Conservation (phyloP, 1,140 invertebrate species). For the Bactericera cockerelli region DNA sequence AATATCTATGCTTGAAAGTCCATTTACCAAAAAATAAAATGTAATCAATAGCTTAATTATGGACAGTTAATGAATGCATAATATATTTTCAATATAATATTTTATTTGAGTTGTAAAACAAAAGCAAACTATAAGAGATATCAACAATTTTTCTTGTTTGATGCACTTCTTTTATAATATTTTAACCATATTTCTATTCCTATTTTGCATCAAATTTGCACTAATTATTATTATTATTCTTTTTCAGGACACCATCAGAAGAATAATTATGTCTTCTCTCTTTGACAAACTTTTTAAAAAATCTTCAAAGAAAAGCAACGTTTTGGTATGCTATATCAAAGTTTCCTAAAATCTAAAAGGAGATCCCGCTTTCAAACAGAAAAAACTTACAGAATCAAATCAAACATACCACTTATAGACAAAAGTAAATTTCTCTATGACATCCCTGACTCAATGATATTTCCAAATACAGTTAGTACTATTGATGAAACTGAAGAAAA, state of each 20-base stretch:
- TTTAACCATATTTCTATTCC: too few species aligned
- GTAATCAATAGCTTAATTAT: too few species aligned
- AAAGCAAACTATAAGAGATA: too few species aligned
- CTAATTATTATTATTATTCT: not conserved
- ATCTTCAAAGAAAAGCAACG: not conserved
- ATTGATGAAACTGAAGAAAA: constrained; percentile 7
- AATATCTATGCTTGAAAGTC: too few species aligned
- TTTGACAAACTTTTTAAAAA: constrained; percentile 1
- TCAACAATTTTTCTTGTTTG: too few species aligned
- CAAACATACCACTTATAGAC: not conserved
- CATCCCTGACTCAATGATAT: constrained; percentile 1
- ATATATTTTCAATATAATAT: too few species aligned
- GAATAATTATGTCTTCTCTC: not conserved
- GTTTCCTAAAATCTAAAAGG: constrained; percentile 2
- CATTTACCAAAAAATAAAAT: too few species aligned
- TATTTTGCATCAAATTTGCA: too few species aligned
- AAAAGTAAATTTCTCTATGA: constrained; percentile 8
- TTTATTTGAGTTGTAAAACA: too few species aligned
- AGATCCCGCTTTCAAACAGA: not conserved
- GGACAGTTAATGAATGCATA: too few species aligned
- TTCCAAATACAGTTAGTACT: not conserved
- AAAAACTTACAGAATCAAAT: not conserved
- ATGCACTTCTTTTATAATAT: too few species aligned
- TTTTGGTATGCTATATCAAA: not conserved
- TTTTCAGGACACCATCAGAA: not conserved